phyloP scores from a whole-genome alignment of 2,797 vertebrate genomes.

The Urocyon cinereoargenteus region DNA sequence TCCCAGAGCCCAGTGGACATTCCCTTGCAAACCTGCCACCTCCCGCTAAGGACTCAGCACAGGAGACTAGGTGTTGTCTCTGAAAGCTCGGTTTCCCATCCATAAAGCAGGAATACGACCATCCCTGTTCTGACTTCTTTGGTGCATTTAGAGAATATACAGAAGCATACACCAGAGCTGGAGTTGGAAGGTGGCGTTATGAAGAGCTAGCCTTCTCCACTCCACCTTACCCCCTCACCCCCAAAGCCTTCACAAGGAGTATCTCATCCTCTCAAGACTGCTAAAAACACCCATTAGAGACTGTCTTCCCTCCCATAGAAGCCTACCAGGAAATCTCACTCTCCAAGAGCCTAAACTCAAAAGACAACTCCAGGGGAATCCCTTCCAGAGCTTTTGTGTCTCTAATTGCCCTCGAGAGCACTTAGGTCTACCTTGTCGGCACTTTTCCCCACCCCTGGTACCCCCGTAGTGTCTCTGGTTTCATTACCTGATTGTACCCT shows the following conservation, averaged over 20 bases:
- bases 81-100: neutral
- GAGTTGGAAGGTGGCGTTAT: neutral
- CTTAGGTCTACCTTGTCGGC: neutral
- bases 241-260: neutral
- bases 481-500: slow-evolving; percentile 2
- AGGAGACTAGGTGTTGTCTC: neutral
- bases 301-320: neutral
- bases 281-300: neutral
- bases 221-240: neutral
- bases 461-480: neutral
- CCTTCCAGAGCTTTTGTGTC: neutral
- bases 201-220: neutral
- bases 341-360: neutral
- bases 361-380: neutral
- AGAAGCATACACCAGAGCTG: neutral
- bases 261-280: neutral
- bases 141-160: neutral
- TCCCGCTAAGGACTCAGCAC: neutral
- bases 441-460: neutral
- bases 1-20: neutral
- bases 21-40: neutral
- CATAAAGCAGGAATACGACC: neutral
- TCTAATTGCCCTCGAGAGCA: neutral
- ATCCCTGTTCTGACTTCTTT: neutral
- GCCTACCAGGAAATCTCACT: neutral